Evolutionary conservation across 2,888 invertebrate species (phyloP), one percentile per base, ranked within the genome.

Genomic region (Drosophila anomalata): DNA sequence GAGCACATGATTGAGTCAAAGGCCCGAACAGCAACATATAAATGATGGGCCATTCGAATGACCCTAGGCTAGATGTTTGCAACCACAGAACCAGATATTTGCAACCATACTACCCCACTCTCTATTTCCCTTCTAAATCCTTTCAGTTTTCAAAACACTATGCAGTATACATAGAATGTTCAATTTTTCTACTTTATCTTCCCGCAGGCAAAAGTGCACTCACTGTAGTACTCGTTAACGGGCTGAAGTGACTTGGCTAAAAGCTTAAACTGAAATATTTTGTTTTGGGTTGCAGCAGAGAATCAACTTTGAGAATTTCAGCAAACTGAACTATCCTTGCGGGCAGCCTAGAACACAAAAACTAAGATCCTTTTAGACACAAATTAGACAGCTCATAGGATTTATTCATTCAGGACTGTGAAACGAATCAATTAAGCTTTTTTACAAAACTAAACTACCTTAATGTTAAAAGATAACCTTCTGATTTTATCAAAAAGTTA

Each of bases 211-310:
- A 52, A 46, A 17, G 36, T 12, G 36, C 62, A 46, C 62, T 29
- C 33, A 3, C 20, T 11, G 29, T 14, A 52, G 29, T 14, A 46
- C 61, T 62, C 41, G 59, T 33, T 61, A 36, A 7, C 31, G 12
- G 6, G 5, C 33, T 61, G 8, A 36, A 51, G 62, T 36, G 62
- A 33, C 50, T 51, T 52, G 62, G 62, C 20, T 52, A 53, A 31
- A 63, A 63, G 63, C 63, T 62, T 62, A 53, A 65, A 39, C 46
- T 62, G 63, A 62, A 65, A 62, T 46, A 65, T 62, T 65, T 53
- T 65, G 63, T 65, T 65, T 41, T 42, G n/a, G 62, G 20, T 61
- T 63, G 62, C 44, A 63, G 62, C 61, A 62, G 44, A 61, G 63
- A 39, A 62, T 39, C 63, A 47, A 62, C 63, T 65, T 62, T 14